Base-by-base conservation (phyloP, 2,888 invertebrate species). In the Portevinia maculata region DNA sequence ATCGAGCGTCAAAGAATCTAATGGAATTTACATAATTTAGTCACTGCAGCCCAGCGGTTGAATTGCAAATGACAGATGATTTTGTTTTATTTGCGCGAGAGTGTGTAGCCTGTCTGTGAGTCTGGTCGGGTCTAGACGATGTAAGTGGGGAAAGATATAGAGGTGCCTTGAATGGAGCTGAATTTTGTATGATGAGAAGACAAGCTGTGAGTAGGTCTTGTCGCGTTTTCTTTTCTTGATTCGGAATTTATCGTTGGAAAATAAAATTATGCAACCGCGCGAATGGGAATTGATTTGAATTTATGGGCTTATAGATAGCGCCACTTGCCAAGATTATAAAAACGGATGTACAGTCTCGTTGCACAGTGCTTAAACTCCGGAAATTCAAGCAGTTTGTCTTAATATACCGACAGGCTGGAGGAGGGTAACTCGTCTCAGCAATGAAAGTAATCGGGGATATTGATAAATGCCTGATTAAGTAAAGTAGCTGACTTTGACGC, bases 11-110 rank as follows among this genome's bases (percentile, higher is more conserved):
- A 87, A 44, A 86, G 88, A 87, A 87, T 87, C 87, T 87, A 87
- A 88, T 88, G 88, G 87, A 86, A 86, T 86, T 87, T 87, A 62
- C 83, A 78, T 83, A 83, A 83, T 83, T 83, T 67, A 78, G 71
- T 78, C 71, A 30, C 60, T 15, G 11, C 4, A 15, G 44, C 44
- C n/a, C n/a, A 65, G 78, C 67, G 73, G 71, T 83, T 48, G 78
- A 60, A 78, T 73, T 83, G 78, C 83, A 78, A 78, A 73, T 78
- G 83, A 83, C 78, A 78, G 83, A 78, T 67, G 78, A 71, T 44
- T 71, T 62, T 67, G 24, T 46, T 71, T 53, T 76, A 44, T 57
- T 57, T 52, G 32, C 37, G 11, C 69, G 34, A 50, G 9, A 11
- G 8, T 37, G 5, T 52, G 13, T 37, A 9, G 9, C 19, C 11